Conservation (phyloP, 2,113 vertebrate genomes). For the Trematocara marginatum region DNA sequence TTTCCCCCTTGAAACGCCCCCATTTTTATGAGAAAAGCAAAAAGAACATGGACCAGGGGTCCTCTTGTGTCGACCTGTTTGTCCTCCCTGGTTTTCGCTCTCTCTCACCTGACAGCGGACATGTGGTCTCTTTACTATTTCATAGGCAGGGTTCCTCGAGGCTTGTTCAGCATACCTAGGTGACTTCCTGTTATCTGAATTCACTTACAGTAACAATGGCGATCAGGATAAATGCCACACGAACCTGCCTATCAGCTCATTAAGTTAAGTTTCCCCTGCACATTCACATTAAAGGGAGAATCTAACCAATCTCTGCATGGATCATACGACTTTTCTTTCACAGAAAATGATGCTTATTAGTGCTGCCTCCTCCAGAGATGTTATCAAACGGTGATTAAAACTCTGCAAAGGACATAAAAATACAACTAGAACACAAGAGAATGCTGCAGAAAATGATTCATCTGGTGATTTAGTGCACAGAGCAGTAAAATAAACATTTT, state of each 20-base stretch:
- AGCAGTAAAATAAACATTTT: not conserved
- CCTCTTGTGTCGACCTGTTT: not conserved
- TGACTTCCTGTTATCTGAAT: not conserved
- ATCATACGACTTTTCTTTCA: not conserved
- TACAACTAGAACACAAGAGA: not conserved
- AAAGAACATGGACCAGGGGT: fast-evolving
- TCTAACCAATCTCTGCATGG: not conserved
- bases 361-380: not conserved
- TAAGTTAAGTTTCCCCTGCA: not conserved
- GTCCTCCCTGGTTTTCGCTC: not conserved
- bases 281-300: not conserved
- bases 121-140: not conserved
- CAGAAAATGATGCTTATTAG: not conserved
- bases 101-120: not conserved
- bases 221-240: not conserved
- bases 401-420: not conserved
- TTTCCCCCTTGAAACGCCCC: not conserved
- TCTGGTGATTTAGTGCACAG: fast-evolving
- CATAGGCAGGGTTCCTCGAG: not conserved
- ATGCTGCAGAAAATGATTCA: not conserved
- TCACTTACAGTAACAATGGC: fast-evolving
- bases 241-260: not conserved
- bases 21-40: not conserved
- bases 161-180: not conserved
- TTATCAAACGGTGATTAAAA: not conserved